Evolutionary conservation across 2,113 vertebrate species (phyloP), one percentile per base, ranked within the genome.

Genomic region (Colaptes auratus): DNA sequence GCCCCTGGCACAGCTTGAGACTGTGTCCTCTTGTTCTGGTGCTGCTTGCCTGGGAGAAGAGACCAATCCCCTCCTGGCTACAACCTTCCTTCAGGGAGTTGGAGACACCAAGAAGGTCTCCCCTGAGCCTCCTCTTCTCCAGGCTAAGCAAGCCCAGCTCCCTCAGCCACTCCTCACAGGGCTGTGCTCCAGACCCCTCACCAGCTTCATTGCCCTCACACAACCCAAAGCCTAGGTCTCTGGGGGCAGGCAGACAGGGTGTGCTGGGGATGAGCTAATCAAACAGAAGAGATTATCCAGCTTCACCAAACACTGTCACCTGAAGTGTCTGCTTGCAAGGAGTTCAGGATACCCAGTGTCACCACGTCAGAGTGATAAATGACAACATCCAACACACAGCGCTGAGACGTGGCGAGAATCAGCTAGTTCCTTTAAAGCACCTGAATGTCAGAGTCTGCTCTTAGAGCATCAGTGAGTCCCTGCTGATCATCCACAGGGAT

Each of bases 391-490:
- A 69, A 46, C 59, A 75, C 6, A 33, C 50, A 74, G 42, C 2
- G 0, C 63, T 33, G 21, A 52, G 69, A 70, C 39, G 46, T 0
- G 1, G 39, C 12, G 10, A 73, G 79, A 35, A 63, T 60, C 39
- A 67, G 60, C 30, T 5, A 53, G 9, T 4, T 83, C 19, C 16
- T 70, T 59, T 39, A 80, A 70, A 70, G 52, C 33, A 85, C 10
- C 65, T 10, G 7, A 64, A 30, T 4, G 5, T 35, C 21, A 39
- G 15, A 39, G 31, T 52, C 3, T 2, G 50, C 63, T 75, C 19
- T 21, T 71, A 33, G 24, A 44, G 42, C 5, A 0, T 23, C 3
- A 0, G 28, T 1, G 1, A 23, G 36, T 23, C 63, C 48, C 67
- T 33, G 1, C 1, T 7, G 31, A 46, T 53, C 56, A 46, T 4